Evolutionary conservation across 1,140 invertebrate species (phyloP).

Genomic region (Parasteatoda tepidariorum): DNA sequence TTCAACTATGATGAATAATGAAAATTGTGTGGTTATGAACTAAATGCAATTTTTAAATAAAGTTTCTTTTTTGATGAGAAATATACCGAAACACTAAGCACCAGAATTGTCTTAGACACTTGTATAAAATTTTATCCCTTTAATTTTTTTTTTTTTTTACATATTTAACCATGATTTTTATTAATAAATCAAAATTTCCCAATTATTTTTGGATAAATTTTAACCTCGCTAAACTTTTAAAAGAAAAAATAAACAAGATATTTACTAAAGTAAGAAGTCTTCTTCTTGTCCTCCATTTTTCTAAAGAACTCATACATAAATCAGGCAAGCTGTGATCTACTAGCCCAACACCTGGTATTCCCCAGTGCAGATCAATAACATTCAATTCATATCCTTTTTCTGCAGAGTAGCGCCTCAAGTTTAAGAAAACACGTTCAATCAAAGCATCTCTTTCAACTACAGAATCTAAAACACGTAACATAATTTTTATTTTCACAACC

Average conservation of each 20-base stretch:
- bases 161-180: no score
- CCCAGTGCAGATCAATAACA: slow-evolving; percentile 78
- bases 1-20: no score
- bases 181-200: no score
- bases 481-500: slow-evolving; percentile 1
- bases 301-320: slow-evolving; percentile 73
- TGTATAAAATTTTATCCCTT: no score
- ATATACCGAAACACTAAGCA: no score
- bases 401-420: slow-evolving; percentile 73
- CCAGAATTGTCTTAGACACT: no score
- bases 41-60: no score
- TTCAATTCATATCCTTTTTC: slow-evolving; percentile 77
- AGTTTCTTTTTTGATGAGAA: no score
- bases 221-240: no score
- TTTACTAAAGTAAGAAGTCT: slow-evolving; percentile 52
- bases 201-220: no score
- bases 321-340: slow-evolving; percentile 79
- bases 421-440: slow-evolving; percentile 76
- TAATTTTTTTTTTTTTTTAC: no score
- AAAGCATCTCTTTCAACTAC: slow-evolving; percentile 76
- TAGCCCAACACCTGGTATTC: slow-evolving; percentile 76
- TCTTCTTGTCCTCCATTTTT: slow-evolving; percentile 51
- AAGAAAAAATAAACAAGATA: not conserved
- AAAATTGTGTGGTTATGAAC: no score
- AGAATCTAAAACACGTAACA: slow-evolving; percentile 64